Evolutionary conservation across 2,797 vertebrate species (phyloP).

Genomic region (Ceyx erithaca): DNA sequence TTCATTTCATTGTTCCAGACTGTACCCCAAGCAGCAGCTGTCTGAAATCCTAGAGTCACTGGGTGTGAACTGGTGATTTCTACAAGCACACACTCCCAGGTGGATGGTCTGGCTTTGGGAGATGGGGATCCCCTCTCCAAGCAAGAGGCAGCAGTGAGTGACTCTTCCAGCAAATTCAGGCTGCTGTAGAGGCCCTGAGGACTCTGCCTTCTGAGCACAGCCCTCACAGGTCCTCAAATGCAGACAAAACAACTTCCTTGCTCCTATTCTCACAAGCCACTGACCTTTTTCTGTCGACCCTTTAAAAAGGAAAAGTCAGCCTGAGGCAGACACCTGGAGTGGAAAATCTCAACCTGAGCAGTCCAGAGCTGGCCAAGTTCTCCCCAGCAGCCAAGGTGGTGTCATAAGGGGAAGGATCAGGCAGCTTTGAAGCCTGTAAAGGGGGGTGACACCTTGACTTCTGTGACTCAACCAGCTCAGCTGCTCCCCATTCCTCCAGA

Average conservation of each 20-base stretch:
- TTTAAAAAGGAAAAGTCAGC: conserved; percentile 13
- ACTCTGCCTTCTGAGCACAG: neutral
- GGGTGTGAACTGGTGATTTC: neutral
- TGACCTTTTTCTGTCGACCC: conserved; percentile 23
- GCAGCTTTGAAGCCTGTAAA: neutral
- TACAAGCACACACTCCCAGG: no score
- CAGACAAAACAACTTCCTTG: neutral
- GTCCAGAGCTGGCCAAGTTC: neutral
- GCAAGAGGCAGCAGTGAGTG: neutral
- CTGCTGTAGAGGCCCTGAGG: neutral
- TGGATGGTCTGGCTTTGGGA: neutral
- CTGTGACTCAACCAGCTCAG: neutral
- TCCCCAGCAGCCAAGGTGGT: neutral
- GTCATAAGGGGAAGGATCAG: neutral
- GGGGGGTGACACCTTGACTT: neutral
- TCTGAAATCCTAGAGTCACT: neutral
- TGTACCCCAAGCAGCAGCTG: neutral
- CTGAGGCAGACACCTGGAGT: neutral
- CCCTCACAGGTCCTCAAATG: neutral
- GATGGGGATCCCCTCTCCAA: neutral
- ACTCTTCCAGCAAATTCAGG: neutral
- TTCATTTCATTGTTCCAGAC: neutral
- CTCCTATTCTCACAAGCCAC: conserved; percentile 15
- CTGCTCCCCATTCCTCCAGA: neutral
- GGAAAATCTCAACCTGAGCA: conserved; percentile 9